Evolutionary conservation across 2,113 vertebrate species (phyloP).

Genomic region (Mola mola): DNA sequence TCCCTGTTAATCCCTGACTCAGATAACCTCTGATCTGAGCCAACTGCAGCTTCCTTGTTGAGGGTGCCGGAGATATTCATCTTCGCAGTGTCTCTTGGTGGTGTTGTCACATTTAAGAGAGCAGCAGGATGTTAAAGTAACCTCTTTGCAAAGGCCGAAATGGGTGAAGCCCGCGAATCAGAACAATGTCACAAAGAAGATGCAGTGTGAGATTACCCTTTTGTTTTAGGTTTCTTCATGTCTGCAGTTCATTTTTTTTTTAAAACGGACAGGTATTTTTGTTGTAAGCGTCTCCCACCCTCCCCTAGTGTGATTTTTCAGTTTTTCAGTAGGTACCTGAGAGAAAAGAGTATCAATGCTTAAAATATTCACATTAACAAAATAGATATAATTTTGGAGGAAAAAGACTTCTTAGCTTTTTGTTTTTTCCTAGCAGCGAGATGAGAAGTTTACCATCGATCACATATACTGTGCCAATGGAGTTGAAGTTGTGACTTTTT

Average conservation of each 20-base stretch:
- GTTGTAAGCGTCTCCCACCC: too few relatives aligned
- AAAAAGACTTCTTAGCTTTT: too few relatives aligned
- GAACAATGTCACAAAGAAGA: background rate
- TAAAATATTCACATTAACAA: background rate
- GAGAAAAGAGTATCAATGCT: background rate
- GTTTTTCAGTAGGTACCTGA: too few relatives aligned
- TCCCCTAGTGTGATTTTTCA: too few relatives aligned
- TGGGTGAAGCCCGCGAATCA: background rate
- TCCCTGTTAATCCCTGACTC: conserved; percentile 46
- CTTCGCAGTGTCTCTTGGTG: conserved; percentile 3
- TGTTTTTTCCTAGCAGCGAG: too few relatives aligned
- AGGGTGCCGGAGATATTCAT: conserved; percentile 41
- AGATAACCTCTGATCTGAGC: conserved; percentile 49
- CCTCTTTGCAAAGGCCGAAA: conserved; percentile 2
- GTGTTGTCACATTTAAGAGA: conserved; percentile 23
- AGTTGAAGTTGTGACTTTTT: too few relatives aligned
- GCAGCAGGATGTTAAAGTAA: conserved; percentile 13
- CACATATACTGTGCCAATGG: too few relatives aligned
- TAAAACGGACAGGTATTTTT: too few relatives aligned
- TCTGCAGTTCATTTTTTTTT: background rate
- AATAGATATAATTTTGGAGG: conserved; percentile 40
- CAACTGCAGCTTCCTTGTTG: conserved; percentile 18
- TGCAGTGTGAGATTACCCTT: background rate
- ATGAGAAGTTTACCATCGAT: too few relatives aligned
- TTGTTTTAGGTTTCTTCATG: background rate